Evolutionary conservation across 2,888 invertebrate genomes (phyloP).

Genomic region (Drosophila merina): DNA sequence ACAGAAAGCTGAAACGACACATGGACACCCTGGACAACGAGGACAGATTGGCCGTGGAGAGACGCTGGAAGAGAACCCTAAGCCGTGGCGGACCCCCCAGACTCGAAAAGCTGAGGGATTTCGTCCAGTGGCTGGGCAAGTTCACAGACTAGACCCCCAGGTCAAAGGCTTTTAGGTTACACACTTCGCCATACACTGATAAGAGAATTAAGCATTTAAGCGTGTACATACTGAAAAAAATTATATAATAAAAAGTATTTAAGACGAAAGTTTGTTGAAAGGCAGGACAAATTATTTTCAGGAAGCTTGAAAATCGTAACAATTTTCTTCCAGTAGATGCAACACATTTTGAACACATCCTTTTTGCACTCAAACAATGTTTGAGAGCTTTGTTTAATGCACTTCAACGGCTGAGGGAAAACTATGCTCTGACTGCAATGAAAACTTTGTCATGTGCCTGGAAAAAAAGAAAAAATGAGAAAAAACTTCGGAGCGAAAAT

Average conservation of each 20-base stretch:
- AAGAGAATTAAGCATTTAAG: constrained; percentile 9
- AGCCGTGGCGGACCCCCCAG: constrained; percentile 49
- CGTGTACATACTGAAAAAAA: background rate
- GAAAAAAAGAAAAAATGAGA: constrained; percentile 12
- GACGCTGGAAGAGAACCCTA: constrained; percentile 43
- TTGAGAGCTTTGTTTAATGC: constrained; percentile 37
- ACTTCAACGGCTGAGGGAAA: constrained; percentile 38
- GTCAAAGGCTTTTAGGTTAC: background rate
- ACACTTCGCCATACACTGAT: constrained; percentile 3
- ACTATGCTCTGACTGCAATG: constrained; percentile 55
- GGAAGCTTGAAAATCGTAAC: background rate
- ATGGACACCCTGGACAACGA: constrained; percentile 51
- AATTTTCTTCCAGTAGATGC: background rate
- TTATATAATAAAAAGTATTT: background rate
- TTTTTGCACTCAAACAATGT: constrained; percentile 14
- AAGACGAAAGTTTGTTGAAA: background rate
- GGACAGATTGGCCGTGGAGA: constrained; percentile 46
- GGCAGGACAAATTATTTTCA: background rate
- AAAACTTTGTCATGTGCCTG: constrained; percentile 60
- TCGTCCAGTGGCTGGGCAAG: constrained; percentile 54
- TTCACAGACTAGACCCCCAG: constrained; percentile 25
- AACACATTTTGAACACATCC: background rate
- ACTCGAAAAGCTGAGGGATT: constrained; percentile 53
- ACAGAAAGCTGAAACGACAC: constrained; percentile 39
- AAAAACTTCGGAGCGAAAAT: constrained; percentile 60